Base-by-base conservation (phyloP, 2,797 vertebrate genomes). In the Anguilla marmorata region DNA sequence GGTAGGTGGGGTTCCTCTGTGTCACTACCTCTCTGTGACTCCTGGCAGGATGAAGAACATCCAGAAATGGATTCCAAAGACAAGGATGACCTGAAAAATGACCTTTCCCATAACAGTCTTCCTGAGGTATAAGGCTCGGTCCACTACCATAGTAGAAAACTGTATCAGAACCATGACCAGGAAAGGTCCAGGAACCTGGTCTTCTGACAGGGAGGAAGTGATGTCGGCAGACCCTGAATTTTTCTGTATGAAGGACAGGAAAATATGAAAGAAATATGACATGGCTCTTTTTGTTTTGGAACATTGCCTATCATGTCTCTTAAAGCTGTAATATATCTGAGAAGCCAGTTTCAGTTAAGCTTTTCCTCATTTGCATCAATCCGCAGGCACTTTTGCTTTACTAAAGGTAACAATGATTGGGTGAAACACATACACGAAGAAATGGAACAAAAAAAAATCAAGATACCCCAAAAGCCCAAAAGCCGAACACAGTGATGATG, bases 11-110 rank as follows among this genome's bases (percentile, higher is more conserved):
- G 16, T 30, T 63, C 37, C 85, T 85, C 19, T 16, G 48, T 86
- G 0, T 50, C 30, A 85, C 94, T 96, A 99, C 99, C 98, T 98
- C 27, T 97, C 97, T 41, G 99, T 99, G 90, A 99, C 95, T 88
- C 93, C 93, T 9, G 99, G 99, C 85, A 99, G 95, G 93, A 99
- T 98, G 91, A 99, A 99, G 94, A 99, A 99, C 99, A 99, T 99
- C 99, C 99, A 99, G 94, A 99, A 98, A 93, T 99, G 99, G 92
- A 99, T 99, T 83, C 99, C 98, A 0, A 99, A 99, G 88, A 99
- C 98, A 33, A 99, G 96, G 92, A 99, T 96, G 93, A 99, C 98
- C 93, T 99, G 98, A 92, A 99, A 99, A 90, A 99, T 96, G 89
- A 99, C 98, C 90, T 99, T 99, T 37, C 98, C 99, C 96, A 98